Evolutionary conservation across 2,888 invertebrate genomes (phyloP).

Genomic region (Sclerodermus sp.): DNA sequence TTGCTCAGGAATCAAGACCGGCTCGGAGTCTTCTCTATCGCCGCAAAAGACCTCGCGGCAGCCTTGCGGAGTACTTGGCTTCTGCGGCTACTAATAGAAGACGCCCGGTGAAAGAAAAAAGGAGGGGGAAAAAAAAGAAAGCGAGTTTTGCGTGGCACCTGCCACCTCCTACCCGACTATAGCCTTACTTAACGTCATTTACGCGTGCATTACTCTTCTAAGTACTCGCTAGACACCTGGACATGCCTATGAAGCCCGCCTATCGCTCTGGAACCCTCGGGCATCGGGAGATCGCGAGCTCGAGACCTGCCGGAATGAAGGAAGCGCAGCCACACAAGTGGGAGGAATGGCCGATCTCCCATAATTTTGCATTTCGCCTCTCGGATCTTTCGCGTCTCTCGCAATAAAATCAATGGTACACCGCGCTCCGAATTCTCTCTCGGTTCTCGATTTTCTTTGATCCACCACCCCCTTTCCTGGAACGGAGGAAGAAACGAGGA

Average conservation of each 20-base stretch:
- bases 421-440: too few species aligned
- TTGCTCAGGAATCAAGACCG: not conserved
- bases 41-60: constrained; percentile 13
- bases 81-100: constrained; percentile 30
- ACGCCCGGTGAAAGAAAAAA: constrained; percentile 5
- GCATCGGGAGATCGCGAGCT: too few species aligned
- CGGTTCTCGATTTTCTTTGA: too few species aligned
- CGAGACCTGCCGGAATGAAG: too few species aligned
- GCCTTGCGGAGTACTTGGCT: constrained; percentile 17
- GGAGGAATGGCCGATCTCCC: too few species aligned
- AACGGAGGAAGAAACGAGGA: too few species aligned
- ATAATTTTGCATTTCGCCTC: too few species aligned
- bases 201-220: constrained; percentile 22
- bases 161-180: constrained; percentile 16
- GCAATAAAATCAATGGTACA: too few species aligned
- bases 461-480: too few species aligned
- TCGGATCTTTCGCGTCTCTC: too few species aligned
- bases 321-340: too few species aligned
- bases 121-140: constrained; percentile 11
- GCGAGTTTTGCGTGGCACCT: constrained; percentile 19
- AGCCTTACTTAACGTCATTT: constrained; percentile 27
- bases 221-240: constrained; percentile 25
- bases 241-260: constrained; percentile 18
- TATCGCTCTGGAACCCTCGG: not conserved
- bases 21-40: constrained; percentile 11